Conservation (phyloP, 2,113 vertebrate genomes). For the Corvus cornix region DNA sequence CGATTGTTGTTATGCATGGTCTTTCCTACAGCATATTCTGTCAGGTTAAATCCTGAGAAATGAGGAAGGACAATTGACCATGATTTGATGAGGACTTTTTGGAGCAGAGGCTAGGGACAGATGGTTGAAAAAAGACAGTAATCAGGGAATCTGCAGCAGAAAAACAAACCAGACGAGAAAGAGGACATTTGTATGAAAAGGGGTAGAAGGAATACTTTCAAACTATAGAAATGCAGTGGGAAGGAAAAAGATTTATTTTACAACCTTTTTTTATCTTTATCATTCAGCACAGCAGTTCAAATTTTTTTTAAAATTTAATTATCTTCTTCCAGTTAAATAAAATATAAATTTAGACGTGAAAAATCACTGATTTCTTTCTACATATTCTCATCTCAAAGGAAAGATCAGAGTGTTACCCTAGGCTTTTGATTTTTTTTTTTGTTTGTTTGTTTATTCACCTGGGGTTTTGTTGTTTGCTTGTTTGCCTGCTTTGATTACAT, state of each 20-base stretch:
- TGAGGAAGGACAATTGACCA: not conserved
- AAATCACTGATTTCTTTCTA: not conserved
- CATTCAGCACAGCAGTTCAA: not conserved
- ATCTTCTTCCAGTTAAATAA: not conserved
- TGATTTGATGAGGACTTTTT: not conserved
- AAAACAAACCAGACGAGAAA: not conserved
- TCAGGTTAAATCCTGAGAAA: not conserved
- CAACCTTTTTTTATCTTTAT: not conserved
- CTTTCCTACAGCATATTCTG: not conserved
- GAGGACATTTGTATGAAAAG: not conserved
- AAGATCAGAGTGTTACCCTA: not conserved
- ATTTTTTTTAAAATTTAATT: not conserved
- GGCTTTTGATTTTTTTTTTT: not conserved
- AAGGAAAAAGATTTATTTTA: not conserved
- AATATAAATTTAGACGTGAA: not conserved
- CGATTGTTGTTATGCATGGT: fast-evolving
- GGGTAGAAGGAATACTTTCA: not conserved
- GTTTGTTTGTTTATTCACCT: not conserved
- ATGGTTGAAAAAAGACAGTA: not conserved
- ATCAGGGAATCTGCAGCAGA: not conserved
- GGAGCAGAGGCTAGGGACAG: not conserved
- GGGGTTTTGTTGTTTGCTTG: not conserved
- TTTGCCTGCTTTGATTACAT: not conserved
- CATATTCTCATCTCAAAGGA: not conserved
- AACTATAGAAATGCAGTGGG: not conserved